Percentiles rank a stretch among this genome's conserved stretches.
Conservation (phyloP, 2,797 vertebrate genomes). For the Naso thynnoides region DNA sequence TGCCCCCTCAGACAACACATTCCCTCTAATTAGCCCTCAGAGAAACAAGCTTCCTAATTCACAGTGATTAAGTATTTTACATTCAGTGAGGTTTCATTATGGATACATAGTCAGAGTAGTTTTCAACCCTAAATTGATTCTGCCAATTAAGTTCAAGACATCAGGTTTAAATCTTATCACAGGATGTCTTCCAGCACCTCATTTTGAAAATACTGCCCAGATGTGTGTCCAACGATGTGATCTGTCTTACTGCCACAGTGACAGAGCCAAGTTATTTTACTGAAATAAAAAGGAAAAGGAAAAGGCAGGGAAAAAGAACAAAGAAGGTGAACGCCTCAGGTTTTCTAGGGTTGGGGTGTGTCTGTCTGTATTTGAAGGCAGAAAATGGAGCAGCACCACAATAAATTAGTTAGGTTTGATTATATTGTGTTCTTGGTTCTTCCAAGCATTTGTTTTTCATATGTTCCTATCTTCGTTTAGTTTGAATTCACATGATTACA, state of each 20-base stretch:
- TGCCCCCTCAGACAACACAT: not conserved
- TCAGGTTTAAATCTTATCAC: conserved; percentile 43
- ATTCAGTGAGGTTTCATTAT: not conserved
- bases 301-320: not conserved
- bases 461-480: not conserved
- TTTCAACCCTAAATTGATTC: conserved; percentile 46
- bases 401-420: conserved; percentile 1
- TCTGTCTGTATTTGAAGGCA: conserved; percentile 5
- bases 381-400: not conserved
- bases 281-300: not conserved
- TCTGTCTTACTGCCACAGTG: conserved; percentile 24
- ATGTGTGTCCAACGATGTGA: too few species aligned
- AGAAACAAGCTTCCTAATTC: not conserved
- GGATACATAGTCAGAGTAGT: conserved; percentile 3
- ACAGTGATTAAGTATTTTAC: conserved; percentile 9
- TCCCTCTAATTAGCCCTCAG: conserved; percentile 18
- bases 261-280: conserved; percentile 24
- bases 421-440: not conserved
- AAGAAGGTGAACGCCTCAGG: not conserved
- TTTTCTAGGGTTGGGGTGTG: not conserved
- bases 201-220: conserved; percentile 39
- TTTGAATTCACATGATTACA: not conserved
- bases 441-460: not conserved
- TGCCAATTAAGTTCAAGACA: conserved; percentile 49
- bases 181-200: conserved; percentile 30